Conservation (phyloP, 1,140 invertebrate genomes). For the Drosophila sulfurigaster region DNA sequence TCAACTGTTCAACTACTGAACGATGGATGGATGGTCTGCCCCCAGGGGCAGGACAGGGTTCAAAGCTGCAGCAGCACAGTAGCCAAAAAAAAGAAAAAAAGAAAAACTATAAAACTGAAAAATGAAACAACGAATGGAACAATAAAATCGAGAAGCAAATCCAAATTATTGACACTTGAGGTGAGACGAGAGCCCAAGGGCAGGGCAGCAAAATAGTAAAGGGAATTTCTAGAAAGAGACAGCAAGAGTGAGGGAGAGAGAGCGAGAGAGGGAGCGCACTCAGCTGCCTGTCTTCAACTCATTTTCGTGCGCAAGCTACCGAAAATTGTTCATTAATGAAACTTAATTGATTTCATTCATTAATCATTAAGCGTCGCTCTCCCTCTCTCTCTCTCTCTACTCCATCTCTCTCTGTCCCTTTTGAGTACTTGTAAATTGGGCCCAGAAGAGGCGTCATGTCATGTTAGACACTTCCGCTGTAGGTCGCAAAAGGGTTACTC, state of each 20-base stretch:
- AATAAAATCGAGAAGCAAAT: constrained; percentile 49
- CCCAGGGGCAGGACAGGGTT: constrained; percentile 17
- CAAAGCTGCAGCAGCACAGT: constrained; percentile 41
- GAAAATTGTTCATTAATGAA: constrained; percentile 84
- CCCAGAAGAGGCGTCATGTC: constrained; percentile 17
- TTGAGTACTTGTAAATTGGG: background rate
- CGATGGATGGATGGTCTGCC: background rate
- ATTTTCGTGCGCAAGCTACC: constrained; percentile 55
- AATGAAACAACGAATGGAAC: constrained; percentile 29
- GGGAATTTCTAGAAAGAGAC: background rate
- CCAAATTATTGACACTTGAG: constrained; percentile 83
- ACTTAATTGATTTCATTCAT: constrained; percentile 84
- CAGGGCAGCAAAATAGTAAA: constrained; percentile 16
- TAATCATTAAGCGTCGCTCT: constrained; percentile 72
- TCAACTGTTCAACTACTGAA: constrained; percentile 66
- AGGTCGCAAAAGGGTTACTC: constrained; percentile 40
- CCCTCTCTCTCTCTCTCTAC: background rate
- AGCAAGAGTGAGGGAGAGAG: constrained; percentile 3
- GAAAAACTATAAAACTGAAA: background rate
- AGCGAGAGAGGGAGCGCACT: constrained; percentile 1
- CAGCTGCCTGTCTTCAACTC: constrained; percentile 52
- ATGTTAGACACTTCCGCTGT: constrained; percentile 53
- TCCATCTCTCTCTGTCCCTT: background rate
- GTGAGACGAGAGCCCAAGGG: constrained; percentile 51
- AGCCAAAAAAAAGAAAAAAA: constrained; percentile 1